Base-by-base conservation (phyloP, 2,888 invertebrate species). In the Macropis europaea region DNA sequence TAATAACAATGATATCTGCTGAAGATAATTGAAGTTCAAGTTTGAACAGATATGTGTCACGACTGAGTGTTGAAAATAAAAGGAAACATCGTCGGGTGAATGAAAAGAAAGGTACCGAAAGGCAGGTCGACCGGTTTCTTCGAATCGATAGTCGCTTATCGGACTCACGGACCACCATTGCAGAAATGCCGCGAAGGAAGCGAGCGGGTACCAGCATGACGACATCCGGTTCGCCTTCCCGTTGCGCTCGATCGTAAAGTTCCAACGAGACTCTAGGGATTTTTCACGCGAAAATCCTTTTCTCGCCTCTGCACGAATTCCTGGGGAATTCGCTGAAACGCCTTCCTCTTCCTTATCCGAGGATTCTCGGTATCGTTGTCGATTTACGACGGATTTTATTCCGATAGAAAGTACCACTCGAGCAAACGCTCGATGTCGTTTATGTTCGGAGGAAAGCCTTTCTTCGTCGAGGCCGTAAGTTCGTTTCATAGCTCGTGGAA, bases 121-220 rank as follows among this genome's bases (percentile, higher is more conserved):
- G 4, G 50, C 38, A 30, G 22, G 57, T 43, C 67, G 75, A 74
- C 77, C 79, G 59, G 66, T 66, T 74, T 67, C 40, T 32, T 52
- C 19, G 28, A 57, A 69, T 72, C 63, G 69, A 66, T 59, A 56
- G 57, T 17, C 57, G 48, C 38, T 75, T 79, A 79, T 79, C 79
- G 48, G 36, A 3, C 11, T 36, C 42, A 19, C 26, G 32, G 13
- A 52, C 80, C 80, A 64, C 60, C 79, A 77, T 79, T n/a, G 34
- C 15, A 53, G 57, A 42, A 40, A 53, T 52, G 22, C 19, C 32
- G 47, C 45, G 38, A 57, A 57, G 69, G 64, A 45, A 76, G 63
- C 34, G 68, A 76, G 78, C 76, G 80, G 80, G 80, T 81, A 80
- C 80, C 80, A 81, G 80, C 80, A 80, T 80, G 70, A 60, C 66